Evolutionary conservation across 92 coral and sea anemone species (phyloP), one percentile per base, ranked within the genome.

Genomic region (Virgularia gustaviana): DNA sequence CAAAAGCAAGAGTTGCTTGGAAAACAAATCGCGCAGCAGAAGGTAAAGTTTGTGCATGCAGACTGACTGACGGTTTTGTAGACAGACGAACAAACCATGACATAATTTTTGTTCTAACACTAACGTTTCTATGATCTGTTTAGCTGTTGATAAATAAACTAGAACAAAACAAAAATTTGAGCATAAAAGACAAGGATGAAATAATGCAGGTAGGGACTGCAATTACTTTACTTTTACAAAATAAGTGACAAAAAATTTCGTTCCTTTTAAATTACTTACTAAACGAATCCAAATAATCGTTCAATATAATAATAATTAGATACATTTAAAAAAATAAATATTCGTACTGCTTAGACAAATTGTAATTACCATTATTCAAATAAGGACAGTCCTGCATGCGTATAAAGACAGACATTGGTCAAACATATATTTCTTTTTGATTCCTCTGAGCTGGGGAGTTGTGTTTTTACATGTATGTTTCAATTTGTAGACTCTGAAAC

Each of bases 121-220:
- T 23, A 6, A 43, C n/a, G n/a, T n/a, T n/a, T 53, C 63, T 55
- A 44, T 38, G 27, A 34, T 58, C 34, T 53, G 53, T 28, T 34
- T 78, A 94, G 99, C 85, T 87, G 41, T 83, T 94, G 61, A 94
- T 94, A 68, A 85, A 81, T n/a, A 94, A 94, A 53, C 88, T 94
- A 62, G 99, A 94, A 54, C 90, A 89, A 80, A 51, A 25, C 44
- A 94, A 94, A 64, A 87, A 87, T 73, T 85, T 94, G 6, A 35
- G 86, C 29, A 70, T 88, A 30, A 68, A 72, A 39, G 99, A 94
- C 62, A 94, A 94, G 70, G 94, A 84, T 23, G 63, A 71, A 29
- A 94, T 94, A 33, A 73, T 94, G 81, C 87, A 92, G 98, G 98
- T 92, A 65, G 12, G 85, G 39, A n/a, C n/a, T n/a, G n/a, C n/a